These are phyloP conservation scores for Phrixothrix hirtus DNA, from an alignment of 2,888 invertebrate genomes.

Conservation along the genomic window DNA sequence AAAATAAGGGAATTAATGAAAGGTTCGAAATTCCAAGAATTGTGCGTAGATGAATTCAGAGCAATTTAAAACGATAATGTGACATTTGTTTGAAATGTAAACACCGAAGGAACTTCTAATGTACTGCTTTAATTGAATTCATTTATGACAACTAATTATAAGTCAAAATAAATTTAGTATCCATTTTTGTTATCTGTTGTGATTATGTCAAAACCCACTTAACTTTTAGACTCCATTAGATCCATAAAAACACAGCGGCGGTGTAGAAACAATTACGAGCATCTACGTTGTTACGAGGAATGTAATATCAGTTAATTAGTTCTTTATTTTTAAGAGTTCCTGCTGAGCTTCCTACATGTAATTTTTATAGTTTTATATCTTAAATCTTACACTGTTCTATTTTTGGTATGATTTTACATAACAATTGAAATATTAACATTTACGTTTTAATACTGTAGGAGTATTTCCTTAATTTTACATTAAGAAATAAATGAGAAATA, in stretches of 20 bases:
- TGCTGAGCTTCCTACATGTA: slow-evolving; percentile 33
- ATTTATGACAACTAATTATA: too few species aligned
- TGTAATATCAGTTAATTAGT: slow-evolving; percentile 37
- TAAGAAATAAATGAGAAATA: too few species aligned
- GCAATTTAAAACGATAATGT: too few species aligned
- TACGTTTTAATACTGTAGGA: background rate
- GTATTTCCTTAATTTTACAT: too few species aligned
- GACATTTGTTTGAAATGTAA: too few species aligned
- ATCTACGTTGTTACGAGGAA: slow-evolving; percentile 30
- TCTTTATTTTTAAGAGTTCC: slow-evolving; percentile 32
- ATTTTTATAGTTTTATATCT: slow-evolving; percentile 17
- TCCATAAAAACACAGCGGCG: slow-evolving; percentile 28
- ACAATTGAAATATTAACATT: background rate
- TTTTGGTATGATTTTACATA: background rate
- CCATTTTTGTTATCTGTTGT: too few species aligned
- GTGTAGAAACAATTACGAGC: slow-evolving; percentile 34
- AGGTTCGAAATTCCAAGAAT: too few species aligned
- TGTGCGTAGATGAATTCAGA: too few species aligned
- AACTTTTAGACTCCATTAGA: slow-evolving; percentile 19
- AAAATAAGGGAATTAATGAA: too few species aligned
- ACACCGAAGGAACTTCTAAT: too few species aligned
- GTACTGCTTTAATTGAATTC: too few species aligned
- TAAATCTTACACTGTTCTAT: background rate
- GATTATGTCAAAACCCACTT: slow-evolving; percentile 24
- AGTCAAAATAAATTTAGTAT: too few species aligned